Percentiles rank a stretch among this genome's conserved stretches.
These are phyloP conservation scores for Byasa hedistus DNA, from an alignment of 2,888 invertebrate species.

Conservation along the genomic window DNA sequence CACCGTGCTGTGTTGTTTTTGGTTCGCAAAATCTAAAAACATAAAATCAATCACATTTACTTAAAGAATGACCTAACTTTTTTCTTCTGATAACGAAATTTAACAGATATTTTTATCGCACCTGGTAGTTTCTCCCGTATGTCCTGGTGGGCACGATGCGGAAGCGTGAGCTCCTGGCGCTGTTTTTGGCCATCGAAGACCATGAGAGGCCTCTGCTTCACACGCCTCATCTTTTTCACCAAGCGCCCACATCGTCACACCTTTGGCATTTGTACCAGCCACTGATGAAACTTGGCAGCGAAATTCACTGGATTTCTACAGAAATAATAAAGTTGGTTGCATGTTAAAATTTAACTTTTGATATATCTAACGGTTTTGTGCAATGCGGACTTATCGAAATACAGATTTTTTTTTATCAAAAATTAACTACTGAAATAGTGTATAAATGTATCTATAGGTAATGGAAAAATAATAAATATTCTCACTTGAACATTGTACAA, in stretches of 20 bases:
- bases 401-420: too few species aligned
- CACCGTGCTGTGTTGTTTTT: slow-evolving; percentile 76
- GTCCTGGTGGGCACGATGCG: slow-evolving; percentile 74
- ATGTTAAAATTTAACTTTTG: neutral
- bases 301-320: slow-evolving; percentile 88
- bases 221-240: slow-evolving; percentile 77
- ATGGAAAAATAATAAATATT: neutral
- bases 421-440: too few species aligned
- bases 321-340: neutral
- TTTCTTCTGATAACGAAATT: neutral
- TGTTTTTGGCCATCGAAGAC: slow-evolving; percentile 82
- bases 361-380: neutral
- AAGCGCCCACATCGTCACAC: slow-evolving; percentile 83
- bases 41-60: neutral
- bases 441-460: neutral
- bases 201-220: slow-evolving; percentile 77
- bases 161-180: slow-evolving; percentile 85
- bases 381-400: neutral
- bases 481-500: slow-evolving; percentile 87
- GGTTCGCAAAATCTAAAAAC: slow-evolving; percentile 71
- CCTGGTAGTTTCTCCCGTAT: slow-evolving; percentile 70
- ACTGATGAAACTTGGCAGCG: slow-evolving; percentile 85
- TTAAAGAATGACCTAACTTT: neutral
- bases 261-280: slow-evolving; percentile 69
- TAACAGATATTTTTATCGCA: slow-evolving; percentile 31